Percentiles rank a stretch among this genome's conserved stretches.
Conservation (phyloP, 2,888 invertebrate species). For the Erannis defoliaria region DNA sequence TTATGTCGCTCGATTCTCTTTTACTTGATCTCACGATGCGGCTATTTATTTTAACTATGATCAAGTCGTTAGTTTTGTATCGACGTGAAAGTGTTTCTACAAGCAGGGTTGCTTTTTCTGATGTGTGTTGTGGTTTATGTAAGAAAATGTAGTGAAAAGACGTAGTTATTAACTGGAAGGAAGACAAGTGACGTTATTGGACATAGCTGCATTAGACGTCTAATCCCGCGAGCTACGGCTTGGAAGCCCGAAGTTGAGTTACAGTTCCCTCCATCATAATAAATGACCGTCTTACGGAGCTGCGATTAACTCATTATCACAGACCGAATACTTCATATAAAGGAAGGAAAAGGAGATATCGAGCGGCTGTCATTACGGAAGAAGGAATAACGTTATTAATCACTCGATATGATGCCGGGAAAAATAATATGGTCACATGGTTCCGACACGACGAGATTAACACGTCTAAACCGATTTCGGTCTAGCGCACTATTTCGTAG, state of each 20-base stretch:
- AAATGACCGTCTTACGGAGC: slow-evolving; percentile 52
- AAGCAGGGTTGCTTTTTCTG: slow-evolving; percentile 25
- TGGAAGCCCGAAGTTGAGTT: slow-evolving; percentile 43
- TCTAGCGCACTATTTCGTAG: slow-evolving; percentile 50
- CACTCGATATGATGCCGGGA: slow-evolving; percentile 77
- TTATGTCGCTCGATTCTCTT: slow-evolving; percentile 54
- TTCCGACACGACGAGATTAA: slow-evolving; percentile 82
- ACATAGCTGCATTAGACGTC: slow-evolving; percentile 44
- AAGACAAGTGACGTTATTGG: slow-evolving; percentile 44
- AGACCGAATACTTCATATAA: slow-evolving; percentile 60
- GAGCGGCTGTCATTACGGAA: slow-evolving; percentile 70
- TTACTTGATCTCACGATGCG: slow-evolving; percentile 49
- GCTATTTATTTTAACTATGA: slow-evolving; percentile 51
- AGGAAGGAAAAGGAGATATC: slow-evolving; percentile 60
- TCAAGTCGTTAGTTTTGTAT: slow-evolving; percentile 37
- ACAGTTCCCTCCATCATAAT: slow-evolving; percentile 51
- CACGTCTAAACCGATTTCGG: slow-evolving; percentile 70
- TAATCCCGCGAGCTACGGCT: slow-evolving; percentile 44
- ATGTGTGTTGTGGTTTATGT: not conserved
- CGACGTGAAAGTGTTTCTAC: slow-evolving; percentile 39
- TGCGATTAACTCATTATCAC: slow-evolving; percentile 65
- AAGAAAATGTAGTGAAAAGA: not conserved
- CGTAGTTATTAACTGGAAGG: slow-evolving; percentile 39
- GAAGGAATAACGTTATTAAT: slow-evolving; percentile 82
- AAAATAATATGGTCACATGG: slow-evolving; percentile 85